Base-by-base conservation (phyloP, 1,140 invertebrate species). In the Drosophila pseudoobscura region DNA sequence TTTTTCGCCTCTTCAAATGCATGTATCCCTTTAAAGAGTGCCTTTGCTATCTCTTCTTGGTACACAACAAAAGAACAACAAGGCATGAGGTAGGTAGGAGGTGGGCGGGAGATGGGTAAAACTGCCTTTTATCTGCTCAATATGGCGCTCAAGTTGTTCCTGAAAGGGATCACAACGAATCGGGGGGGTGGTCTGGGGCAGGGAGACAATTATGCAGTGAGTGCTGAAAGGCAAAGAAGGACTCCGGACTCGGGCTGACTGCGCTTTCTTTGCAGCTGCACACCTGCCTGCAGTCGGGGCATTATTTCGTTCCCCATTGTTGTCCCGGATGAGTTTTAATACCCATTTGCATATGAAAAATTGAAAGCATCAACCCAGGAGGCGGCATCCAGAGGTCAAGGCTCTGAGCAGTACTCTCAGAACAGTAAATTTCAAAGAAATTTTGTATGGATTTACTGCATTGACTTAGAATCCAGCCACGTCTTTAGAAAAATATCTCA, bases 111-210 rank as follows among this genome's bases (percentile, higher is more conserved):
- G 24, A 26, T 26, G 24, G 24, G 24, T 26, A 26, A 26, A 26
- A 15, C 52, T n/a, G 63, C 31, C 62, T 59, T 75, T 75, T 75
- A 75, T 55, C 62, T 55, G 73, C 71, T 75, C 71, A 74, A 75
- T 65, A 65, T 74, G 68, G 52, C 39, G 68, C 53, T 64, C 64
- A 69, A 69, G 65, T 26, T 26, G 24, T 26, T 26, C 4, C 24
- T 26, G 20, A 20, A 20, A 20, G 20, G 64, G 60, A 68, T 64
- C 41, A 44, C 59, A 29, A 15, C 20, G 59, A 11, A 17, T 47
- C 50, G 11, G 17, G 26, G 47, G 54, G 35, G 57, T 17, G 17
- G 17, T 17, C 17, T 17, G 17, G 17, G 17, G 17, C 20, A 20
- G 52, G 26, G 24, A 26, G 60, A 75, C 71, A 75, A 75, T 75